Percentiles rank a stretch among this genome's conserved stretches.
Conservation (phyloP, 2,113 vertebrate genomes). For the Gavia stellata region DNA sequence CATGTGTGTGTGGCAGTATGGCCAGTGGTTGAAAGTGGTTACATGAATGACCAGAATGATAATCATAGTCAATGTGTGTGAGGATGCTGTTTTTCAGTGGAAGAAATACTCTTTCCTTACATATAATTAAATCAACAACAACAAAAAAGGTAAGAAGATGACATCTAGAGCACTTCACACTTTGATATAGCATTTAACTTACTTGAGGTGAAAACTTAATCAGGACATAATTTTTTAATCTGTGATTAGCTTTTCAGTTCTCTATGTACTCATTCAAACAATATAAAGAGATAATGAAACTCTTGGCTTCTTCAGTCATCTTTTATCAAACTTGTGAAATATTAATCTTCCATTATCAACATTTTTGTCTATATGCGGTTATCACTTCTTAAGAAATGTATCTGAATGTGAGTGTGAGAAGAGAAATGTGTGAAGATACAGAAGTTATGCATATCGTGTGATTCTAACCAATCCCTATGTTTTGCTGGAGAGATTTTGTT, state of each 20-base stretch:
- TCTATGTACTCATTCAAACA: not conserved
- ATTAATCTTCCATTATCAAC: not conserved
- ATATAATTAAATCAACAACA: not conserved
- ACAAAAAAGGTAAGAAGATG: not conserved
- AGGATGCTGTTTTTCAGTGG: not conserved
- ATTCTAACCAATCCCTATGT: not conserved
- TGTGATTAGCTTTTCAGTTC: not conserved
- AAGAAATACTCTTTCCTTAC: not conserved
- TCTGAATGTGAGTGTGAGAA: not conserved
- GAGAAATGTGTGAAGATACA: not conserved
- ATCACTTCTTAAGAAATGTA: not conserved
- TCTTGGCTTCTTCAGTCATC: not conserved
- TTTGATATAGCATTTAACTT: not conserved
- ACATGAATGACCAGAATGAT: not conserved
- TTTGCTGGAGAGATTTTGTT: not conserved
- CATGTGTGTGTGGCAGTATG: not conserved
- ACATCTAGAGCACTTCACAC: not conserved
- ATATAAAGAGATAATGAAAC: not conserved
- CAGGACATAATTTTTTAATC: not conserved
- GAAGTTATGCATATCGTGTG: fast-evolving
- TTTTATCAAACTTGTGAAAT: not conserved
- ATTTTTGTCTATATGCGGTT: not conserved
- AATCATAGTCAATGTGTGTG: not conserved
- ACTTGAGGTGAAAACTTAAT: not conserved
- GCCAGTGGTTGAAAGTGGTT: not conserved